Evolutionary conservation across 2,888 invertebrate species (phyloP), one percentile per base, ranked within the genome.

Genomic region (Argynnis bischoffii): DNA sequence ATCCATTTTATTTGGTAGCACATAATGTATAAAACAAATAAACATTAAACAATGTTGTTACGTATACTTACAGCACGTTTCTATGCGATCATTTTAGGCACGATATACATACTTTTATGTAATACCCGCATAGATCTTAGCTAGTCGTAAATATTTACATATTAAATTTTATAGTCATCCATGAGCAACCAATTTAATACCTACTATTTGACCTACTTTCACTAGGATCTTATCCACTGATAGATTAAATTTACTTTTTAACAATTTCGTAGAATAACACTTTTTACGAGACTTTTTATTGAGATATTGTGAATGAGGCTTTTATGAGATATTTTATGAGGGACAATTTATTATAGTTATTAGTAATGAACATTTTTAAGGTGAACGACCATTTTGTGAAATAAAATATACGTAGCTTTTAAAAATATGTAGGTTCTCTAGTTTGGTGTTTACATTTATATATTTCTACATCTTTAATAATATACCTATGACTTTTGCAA

Each of bases 141-240:
- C 35, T 41, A 41, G 35, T 41, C 8, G 35, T 41, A 60, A 55
- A 53, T 67, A 59, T 35, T 61, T 55, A 51, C 65, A 53, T 65
- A 26, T 64, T 64, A 70, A 54, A 57, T 53, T 63, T 66, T 68
- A 63, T 53, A 66, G 50, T 55, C 59, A 64, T 60, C 54, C 55
- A 46, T 55, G 51, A 64, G 51, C 51, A 60, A 66, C 16, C 53
- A 46, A 77, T 78, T 26, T 11, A n/a, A n/a, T 47, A 8, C 21
- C n/a, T 75, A 75, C 79, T 74, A 74, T 73, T 68, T 82, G 81
- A 80, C 86, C 85, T 79, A 85, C 87, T 87, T 87, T 87, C 84
- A 79, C 85, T 81, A 72, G 73, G 72, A 77, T 68, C 68, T 65
- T 57, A 64, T 21, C 67, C 60, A 56, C 63, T 63, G 53, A 60